These are phyloP conservation scores for Thunnus maccoyii DNA, from an alignment of 2,113 vertebrate species.

Conservation along the genomic window DNA sequence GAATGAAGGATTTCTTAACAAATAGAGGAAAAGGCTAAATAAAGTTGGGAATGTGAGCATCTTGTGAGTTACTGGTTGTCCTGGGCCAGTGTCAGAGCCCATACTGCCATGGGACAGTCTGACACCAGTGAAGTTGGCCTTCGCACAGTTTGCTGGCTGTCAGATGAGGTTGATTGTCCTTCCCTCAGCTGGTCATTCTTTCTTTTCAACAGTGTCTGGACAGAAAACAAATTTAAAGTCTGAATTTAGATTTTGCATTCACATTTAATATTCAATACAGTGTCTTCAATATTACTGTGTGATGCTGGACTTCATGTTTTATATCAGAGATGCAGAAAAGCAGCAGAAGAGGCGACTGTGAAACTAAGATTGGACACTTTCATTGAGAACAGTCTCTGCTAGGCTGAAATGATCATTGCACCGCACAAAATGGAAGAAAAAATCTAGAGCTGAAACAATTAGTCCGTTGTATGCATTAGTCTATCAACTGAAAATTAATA, in stretches of 20 bases:
- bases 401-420: conserved; percentile 8
- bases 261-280: not conserved
- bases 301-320: not conserved
- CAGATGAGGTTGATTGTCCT: conserved; percentile 84
- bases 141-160: conserved; percentile 87
- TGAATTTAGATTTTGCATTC: not conserved
- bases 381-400: not conserved
- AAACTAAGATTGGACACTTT: not conserved
- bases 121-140: conserved; percentile 76
- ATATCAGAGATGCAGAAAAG: not conserved
- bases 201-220: conserved; percentile 75
- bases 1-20: conserved; percentile 59
- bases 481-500: no score
- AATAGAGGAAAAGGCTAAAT: conserved; percentile 60
- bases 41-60: conserved; percentile 69
- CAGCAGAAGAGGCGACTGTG: not conserved
- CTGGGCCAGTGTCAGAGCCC: conserved; percentile 72
- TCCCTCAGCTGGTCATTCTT: conserved; percentile 80
- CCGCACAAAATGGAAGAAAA: not conserved
- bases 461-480: no score
- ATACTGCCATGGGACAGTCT: conserved; percentile 58
- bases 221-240: conserved; percentile 23
- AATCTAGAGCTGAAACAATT: no score
- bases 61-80: conserved; percentile 67
- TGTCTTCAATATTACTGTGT: not conserved